A percentile compares a stretch with the other conserved stretches of the same genome.
Evolutionary conservation across 2,797 vertebrate genomes (phyloP).

Genomic region (Carapus acus): DNA sequence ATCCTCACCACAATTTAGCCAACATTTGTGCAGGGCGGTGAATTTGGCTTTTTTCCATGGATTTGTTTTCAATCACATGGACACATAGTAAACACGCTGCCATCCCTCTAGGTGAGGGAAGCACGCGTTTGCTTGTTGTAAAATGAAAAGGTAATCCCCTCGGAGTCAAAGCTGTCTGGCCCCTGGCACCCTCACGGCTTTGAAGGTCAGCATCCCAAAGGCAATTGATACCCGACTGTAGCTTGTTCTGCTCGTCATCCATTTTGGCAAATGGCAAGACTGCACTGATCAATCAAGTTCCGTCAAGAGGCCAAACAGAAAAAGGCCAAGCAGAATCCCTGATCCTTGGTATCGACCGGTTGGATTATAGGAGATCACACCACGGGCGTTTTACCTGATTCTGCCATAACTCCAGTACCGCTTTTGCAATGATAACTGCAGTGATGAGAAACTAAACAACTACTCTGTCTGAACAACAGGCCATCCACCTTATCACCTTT

Average conservation of each 20-base stretch:
- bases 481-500: too few relatives aligned
- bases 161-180: slow-evolving; percentile 47
- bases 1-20: too few relatives aligned
- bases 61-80: not conserved
- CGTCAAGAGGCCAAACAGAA: slow-evolving; percentile 61
- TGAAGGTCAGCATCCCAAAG: slow-evolving; percentile 68
- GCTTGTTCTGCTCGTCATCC: slow-evolving; percentile 62
- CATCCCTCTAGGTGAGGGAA: not conserved
- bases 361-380: slow-evolving; percentile 53
- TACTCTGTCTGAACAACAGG: slow-evolving; percentile 4
- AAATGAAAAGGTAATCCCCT: slow-evolving; percentile 33
- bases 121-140: slow-evolving; percentile 19
- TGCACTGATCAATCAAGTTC: slow-evolving; percentile 65
- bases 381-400: slow-evolving; percentile 36
- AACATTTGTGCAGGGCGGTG: too few relatives aligned
- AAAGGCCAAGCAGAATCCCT: slow-evolving; percentile 32
- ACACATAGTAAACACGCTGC: slow-evolving; percentile 29
- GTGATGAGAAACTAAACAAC: slow-evolving; percentile 18
- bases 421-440: slow-evolving; percentile 28
- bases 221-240: slow-evolving; percentile 58
- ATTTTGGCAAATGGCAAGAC: slow-evolving; percentile 64
- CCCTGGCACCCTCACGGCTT: slow-evolving; percentile 41
- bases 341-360: slow-evolving; percentile 55
- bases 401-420: slow-evolving; percentile 40
- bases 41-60: not conserved